phyloP scores from a whole-genome alignment of 2,113 vertebrate species.

The Periophthalmodon schlosseri region DNA sequence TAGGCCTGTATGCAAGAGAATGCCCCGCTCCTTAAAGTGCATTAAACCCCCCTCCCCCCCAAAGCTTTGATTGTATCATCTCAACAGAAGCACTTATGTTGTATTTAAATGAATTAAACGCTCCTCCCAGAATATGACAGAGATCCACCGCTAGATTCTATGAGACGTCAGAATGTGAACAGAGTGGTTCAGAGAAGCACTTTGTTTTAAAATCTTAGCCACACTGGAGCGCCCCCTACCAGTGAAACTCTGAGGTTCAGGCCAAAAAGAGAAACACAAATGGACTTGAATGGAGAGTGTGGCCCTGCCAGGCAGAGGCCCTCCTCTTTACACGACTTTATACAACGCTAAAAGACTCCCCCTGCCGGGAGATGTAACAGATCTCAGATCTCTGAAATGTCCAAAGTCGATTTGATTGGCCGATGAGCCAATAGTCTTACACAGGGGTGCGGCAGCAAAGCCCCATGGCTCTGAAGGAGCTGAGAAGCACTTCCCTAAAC shows the following conservation, averaged over 20 bases:
- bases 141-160: constrained; percentile 69
- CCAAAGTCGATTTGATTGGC: constrained; percentile 63
- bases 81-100: constrained; percentile 72
- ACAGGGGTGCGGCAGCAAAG: constrained; percentile 36
- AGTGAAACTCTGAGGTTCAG: constrained; percentile 58
- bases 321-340: constrained; percentile 31
- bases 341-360: constrained; percentile 44
- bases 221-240: constrained; percentile 72
- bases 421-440: constrained; percentile 15
- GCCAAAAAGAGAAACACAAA: constrained; percentile 59
- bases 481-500: constrained; percentile 54
- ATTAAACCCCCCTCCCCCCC: constrained; percentile 29
- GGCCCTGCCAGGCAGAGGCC: constrained; percentile 37
- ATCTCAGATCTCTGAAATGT: constrained; percentile 53
- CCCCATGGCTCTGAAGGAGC: constrained; percentile 3
- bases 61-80: constrained; percentile 74
- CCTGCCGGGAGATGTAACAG: constrained; percentile 19
- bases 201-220: constrained; percentile 73
- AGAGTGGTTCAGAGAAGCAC: constrained; percentile 72
- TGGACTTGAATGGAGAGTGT: constrained; percentile 26
- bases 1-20: constrained; percentile 74
- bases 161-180: constrained; percentile 78
- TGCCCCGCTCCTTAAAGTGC: constrained; percentile 47
- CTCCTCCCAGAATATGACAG: constrained; percentile 58
- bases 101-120: constrained; percentile 57